phyloP scores from a whole-genome alignment of 1,140 invertebrate genomes.

The Spodoptera frugiperda region DNA sequence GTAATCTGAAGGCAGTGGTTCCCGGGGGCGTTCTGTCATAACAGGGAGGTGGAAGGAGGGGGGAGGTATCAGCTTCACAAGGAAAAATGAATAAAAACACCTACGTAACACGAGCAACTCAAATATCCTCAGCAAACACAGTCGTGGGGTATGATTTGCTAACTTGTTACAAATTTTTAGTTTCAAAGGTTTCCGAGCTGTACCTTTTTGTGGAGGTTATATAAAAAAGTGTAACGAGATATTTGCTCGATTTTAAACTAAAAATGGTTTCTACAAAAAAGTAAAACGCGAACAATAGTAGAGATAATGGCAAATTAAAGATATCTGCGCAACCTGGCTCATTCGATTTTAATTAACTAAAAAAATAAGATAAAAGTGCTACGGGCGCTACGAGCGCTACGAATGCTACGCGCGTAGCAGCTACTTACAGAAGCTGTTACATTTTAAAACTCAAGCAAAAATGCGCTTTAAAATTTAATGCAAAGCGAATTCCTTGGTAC shows the following conservation, averaged over 20 bases:
- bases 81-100: constrained; percentile 54
- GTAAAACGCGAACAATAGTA: no score
- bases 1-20: constrained; percentile 36
- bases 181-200: constrained; percentile 6
- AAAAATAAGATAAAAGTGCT: not conserved
- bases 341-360: not conserved
- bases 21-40: constrained; percentile 37
- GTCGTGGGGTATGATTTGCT: constrained; percentile 37
- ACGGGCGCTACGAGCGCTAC: constrained; percentile 6
- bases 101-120: constrained; percentile 48
- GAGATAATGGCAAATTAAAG: not conserved
- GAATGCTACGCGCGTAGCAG: constrained; percentile 15
- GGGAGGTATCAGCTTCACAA: constrained; percentile 34
- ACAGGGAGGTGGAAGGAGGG: constrained; percentile 13
- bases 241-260: not conserved
- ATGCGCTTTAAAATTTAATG: constrained; percentile 18
- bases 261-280: not conserved
- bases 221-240: no score
- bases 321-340: not conserved
- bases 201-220: no score
- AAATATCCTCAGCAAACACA: constrained; percentile 47
- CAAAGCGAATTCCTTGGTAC: constrained; percentile 28
- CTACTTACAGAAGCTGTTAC: constrained; percentile 4
- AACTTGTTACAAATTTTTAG: constrained; percentile 14
- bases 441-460: constrained; percentile 6